Base-by-base conservation (phyloP, 2,113 vertebrate genomes). In the Rhinoptilus africanus region DNA sequence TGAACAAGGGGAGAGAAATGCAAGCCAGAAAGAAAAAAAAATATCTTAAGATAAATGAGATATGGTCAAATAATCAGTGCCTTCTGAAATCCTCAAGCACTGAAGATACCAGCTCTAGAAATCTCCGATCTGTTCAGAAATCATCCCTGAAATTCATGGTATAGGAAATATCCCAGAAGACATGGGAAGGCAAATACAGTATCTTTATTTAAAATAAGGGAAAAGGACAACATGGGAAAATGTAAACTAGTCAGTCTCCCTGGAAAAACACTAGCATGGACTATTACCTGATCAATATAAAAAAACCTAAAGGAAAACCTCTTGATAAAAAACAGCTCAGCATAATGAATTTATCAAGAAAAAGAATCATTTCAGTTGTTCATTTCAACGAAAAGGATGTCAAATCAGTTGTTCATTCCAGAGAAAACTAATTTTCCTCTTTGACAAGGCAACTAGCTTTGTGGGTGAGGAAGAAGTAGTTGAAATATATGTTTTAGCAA, bases 81-180 rank as follows among this genome's bases (percentile, higher is more conserved):
- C 30, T 89, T 75, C 71, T 92, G 75, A 88, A 93, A 92, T 69
- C 35, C 71, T 56, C 57, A 88, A 72, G 57, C 34, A 69, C 0
- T 83, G 66, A 83, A 80, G 53, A 22, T 53, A 83, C 48, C 54
- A 76, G 18, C 34, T 89, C n/a, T 26, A 85, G 71, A 60, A 88
- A 88, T 85, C 56, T 75, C 91, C 86, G 67, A 79, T 85, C 48
- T 63, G 22, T 74, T 92, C 47, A 86, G 79, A 93, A 95, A 83
- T 84, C 37, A 84, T 23, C 32, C 50, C 75, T 59, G 54, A 89
- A 94, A 84, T 71, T 57, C 59, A 12, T 35, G 57, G 23, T n/a
- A 71, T 59, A 28, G 19, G 50, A 87, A 56, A 78, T 39, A 87
- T 72, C 66, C 54, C 69, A 78, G 51, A 41, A 90, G 62, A 88